Base-by-base conservation (phyloP, 2,888 invertebrate species). In the Caenorhabditis angaria region DNA sequence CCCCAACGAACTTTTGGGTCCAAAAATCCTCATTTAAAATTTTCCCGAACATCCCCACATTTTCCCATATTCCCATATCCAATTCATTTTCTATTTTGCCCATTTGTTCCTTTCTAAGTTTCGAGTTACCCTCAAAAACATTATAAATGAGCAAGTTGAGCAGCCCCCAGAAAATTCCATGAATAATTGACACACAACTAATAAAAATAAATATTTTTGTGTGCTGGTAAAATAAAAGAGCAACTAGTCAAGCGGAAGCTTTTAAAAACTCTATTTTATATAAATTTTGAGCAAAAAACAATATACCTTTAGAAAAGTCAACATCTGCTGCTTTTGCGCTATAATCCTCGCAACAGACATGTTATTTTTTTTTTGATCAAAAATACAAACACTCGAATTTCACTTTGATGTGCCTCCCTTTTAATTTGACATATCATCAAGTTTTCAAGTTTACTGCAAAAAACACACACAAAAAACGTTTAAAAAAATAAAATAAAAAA, bases 331-430 rank as follows among this genome's bases (percentile, higher is more conserved):
- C n/a, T n/a, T n/a, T n/a, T n/a, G n/a, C n/a, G 5, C 3, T 14
- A 41, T 41, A 41, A 41, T 41, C 41, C 41, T 8, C 12, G 10
- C 41, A 14, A 14, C 41, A 41, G 41, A 41, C 41, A 41, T n/a
- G n/a, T n/a, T n/a, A n/a, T n/a, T 12, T 14, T 41, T 41, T 41
- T 41, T 18, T 41, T 41, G 41, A 41, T 41, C 41, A 41, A 41
- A 41, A 41, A 41, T 41, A 41, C 41, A 41, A 41, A 41, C 41
- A 41, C 6, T 41, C n/a, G n/a, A n/a, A n/a, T 41, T 41, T 41
- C 41, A 12, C 41, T n/a, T n/a, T n/a, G n/a, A n/a, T n/a, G n/a
- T n/a, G n/a, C n/a, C n/a, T n/a, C n/a, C n/a, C n/a, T n/a, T n/a
- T n/a, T n/a, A n/a, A n/a, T n/a, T n/a, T n/a, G 41, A 41, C 41